A percentile compares a stretch with the other conserved stretches of the same genome.
Conservation (phyloP, 2,888 invertebrate genomes). For the Bombylius discolor region DNA sequence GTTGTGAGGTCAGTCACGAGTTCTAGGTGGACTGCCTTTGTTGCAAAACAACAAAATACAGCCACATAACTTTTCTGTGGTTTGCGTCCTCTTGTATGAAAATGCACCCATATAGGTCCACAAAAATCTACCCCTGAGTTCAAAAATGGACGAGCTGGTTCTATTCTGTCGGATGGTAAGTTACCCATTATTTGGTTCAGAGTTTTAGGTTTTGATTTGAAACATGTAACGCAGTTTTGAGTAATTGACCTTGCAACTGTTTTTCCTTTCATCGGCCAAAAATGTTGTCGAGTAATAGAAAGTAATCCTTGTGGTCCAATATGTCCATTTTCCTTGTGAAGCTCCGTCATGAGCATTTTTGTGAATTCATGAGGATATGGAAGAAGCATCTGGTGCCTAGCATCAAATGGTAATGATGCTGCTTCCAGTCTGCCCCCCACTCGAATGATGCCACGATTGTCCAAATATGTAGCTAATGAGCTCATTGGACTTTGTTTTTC, state of each 20-base stretch:
- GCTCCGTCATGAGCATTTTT: conserved; percentile 8
- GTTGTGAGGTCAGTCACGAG: conserved; percentile 2
- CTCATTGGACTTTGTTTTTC: not conserved
- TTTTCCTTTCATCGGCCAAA: conserved; percentile 17
- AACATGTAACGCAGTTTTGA: conserved; percentile 14
- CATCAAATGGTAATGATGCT: conserved; percentile 11
- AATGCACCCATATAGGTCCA: too few relatives aligned
- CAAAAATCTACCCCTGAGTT: conserved; percentile 10
- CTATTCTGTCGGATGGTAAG: conserved; percentile 14
- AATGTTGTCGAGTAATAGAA: conserved; percentile 12
- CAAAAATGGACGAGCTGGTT: conserved; percentile 6
- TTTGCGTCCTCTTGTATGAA: conserved; percentile 1
- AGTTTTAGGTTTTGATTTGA: conserved; percentile 6
- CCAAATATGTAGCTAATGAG: conserved; percentile 13
- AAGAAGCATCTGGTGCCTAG: conserved; percentile 17
- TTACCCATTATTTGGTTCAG: conserved; percentile 19
- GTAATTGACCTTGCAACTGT: conserved; percentile 8
- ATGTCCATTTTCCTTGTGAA: not conserved
- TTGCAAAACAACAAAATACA: conserved; percentile 11
- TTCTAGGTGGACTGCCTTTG: conserved; percentile 13
- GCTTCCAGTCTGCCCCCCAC: conserved; percentile 19
- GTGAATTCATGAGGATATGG: conserved; percentile 13
- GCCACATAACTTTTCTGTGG: conserved; percentile 11
- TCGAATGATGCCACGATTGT: conserved; percentile 16
- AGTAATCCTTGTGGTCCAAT: conserved; percentile 1